Evolutionary conservation across 1,140 invertebrate species (phyloP), one percentile per base, ranked within the genome.

Genomic region (Pseudomyrmex gracilis): DNA sequence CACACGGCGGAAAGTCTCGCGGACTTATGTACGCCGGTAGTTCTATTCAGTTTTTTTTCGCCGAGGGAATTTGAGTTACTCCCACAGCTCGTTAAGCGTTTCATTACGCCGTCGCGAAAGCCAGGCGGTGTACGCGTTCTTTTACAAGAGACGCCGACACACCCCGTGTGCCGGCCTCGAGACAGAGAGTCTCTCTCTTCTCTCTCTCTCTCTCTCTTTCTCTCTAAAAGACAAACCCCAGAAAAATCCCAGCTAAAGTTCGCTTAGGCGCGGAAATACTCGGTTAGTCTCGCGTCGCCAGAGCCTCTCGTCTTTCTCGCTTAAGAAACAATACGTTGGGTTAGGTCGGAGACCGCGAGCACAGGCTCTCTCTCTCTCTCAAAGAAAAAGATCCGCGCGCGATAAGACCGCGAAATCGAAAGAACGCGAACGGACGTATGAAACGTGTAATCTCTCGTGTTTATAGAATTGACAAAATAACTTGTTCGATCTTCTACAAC

Each of bases 11-110:
- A 51, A 67, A 80, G n/a, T 7, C 13, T 7, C 61, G 17, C 13
- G 51, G 24, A 73, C 53, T 61, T 60, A 61, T 53, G 67, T 61
- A 49, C 67, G 34, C 34, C 34, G 45, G 63, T 60, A 17, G 67
- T 73, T 82, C 67, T 61, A 61, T 82, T 82, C 55, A 73, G 77
- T 71, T 73, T 82, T 73, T 71, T 73, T 82, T 73, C 61, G 53
- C 77, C 66, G 45, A 49, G 77, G 67, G 77, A 82, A 82, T 82
- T 82, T 73, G 53, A 82, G 67, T 82, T 71, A 82, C 77, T 82
- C 77, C 77, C 77, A 73, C 53, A 58, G 77, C 77, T 82, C 77
- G 77, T 82, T 82, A 82, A 82, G 67, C 67, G 77, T 73, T 82
- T 82, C 67, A 77, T 77, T 77, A 77, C 74, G 53, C 47, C 77